Evolutionary conservation across 1,140 invertebrate genomes (phyloP).

Genomic region (Bursaphelenchus mucronatus): DNA sequence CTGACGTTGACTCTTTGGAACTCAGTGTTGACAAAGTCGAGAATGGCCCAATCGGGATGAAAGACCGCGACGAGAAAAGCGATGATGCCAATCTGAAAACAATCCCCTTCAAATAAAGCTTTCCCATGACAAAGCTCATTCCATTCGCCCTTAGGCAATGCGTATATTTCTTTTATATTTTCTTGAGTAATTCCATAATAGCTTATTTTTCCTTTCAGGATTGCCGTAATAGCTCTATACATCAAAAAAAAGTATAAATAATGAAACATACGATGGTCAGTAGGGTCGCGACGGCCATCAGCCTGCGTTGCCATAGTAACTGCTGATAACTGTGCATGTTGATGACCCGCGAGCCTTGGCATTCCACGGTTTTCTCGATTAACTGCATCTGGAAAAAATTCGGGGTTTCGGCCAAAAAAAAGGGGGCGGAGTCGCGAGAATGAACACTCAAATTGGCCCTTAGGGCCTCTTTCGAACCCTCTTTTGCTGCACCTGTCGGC

Average conservation of each 20-base stretch:
- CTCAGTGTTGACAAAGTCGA: constrained; percentile 51
- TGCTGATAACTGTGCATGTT: constrained; percentile 43
- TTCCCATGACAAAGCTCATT: no score
- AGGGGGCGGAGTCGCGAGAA: not conserved
- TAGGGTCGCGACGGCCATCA: constrained; percentile 40
- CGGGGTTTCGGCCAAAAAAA: no score
- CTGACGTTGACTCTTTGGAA: constrained; percentile 42
- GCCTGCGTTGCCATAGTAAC: constrained; percentile 43
- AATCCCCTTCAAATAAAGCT: no score
- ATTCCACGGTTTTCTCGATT: constrained; percentile 43
- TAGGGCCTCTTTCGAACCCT: no score
- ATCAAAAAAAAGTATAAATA: no score
- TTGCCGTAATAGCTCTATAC: no score
- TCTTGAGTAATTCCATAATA: no score
- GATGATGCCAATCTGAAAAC: constrained; percentile 35
- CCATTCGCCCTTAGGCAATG: constrained; percentile 3
- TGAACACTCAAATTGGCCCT: not conserved
- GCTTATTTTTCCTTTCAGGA: no score
- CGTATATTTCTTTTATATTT: no score
- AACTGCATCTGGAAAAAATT: no score
- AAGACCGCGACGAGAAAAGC: constrained; percentile 40
- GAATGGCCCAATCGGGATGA: constrained; percentile 40
- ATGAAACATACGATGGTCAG: constrained; percentile 43
- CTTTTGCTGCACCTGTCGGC: no score
- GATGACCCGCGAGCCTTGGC: constrained; percentile 42